Evolutionary conservation across 2,113 vertebrate genomes (phyloP), one percentile per base, ranked within the genome.

Genomic region (Oreocharis arfaki): DNA sequence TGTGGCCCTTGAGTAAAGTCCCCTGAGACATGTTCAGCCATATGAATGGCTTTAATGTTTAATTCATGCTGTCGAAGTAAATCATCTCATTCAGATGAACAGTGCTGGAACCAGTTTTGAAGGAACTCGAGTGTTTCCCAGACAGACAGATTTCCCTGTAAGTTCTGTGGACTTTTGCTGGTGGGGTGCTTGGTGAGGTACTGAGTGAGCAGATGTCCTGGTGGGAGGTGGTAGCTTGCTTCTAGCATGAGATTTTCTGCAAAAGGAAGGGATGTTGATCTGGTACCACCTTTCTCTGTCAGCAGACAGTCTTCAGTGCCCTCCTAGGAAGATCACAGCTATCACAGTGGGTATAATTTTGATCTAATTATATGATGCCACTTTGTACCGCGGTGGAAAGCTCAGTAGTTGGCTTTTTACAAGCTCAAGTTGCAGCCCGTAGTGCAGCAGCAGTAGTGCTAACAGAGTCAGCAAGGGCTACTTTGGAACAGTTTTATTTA

Each of bases 401-500:
- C 44, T 80, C 47, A 16, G 41, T 19, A 52, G 18, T 5, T 82
- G 49, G 13, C 37, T 80, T 41, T 15, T 11, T 30, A 7, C 0
- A 2, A 70, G 32, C 75, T 74, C 28, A 61, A 12, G 35, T 50
- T 77, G 50, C 59, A 60, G 75, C 3, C 4, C 0, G 20, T 37
- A 32, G n/a, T 79, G 73, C n/a, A 69, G 87, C 70, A 83, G 63
- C 24, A 46, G 28, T 12, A 42, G 47, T 20, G 24, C 60, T 64
- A 17, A 50, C 28, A 67, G 79, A 83, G 79, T 87, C 55, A 87
- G 15, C 24, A 26, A 30, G 42, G 55, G 55, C 79, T 56, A 3
- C 83, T 84, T 71, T 82, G 93, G 65, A 81, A 76, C 28, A 75
- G 56, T 78, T 90, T 64, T 90, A 87, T 92, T 93, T 90, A 87